Evolutionary conservation across 2,113 vertebrate species (phyloP).

Genomic region (Opisthocomus hoazin): DNA sequence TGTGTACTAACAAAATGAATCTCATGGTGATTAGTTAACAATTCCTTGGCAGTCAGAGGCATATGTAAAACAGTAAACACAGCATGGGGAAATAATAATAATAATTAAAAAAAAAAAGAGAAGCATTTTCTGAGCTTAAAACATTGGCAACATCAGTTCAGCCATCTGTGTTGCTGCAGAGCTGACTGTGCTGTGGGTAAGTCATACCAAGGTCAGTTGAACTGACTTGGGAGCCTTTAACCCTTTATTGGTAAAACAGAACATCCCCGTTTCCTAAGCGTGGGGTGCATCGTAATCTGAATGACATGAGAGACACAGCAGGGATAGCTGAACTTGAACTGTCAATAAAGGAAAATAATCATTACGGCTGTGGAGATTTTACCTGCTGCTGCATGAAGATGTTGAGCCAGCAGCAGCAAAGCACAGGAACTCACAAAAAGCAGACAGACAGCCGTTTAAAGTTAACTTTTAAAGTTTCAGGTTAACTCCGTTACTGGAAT

Average conservation of each 20-base stretch:
- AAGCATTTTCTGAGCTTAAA: constrained; percentile 49
- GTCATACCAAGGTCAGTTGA: constrained; percentile 57
- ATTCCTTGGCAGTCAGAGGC: constrained; percentile 73
- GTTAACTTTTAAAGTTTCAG: background rate
- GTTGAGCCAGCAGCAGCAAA: background rate
- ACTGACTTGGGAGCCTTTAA: constrained; percentile 10
- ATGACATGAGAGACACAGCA: background rate
- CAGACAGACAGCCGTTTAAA: background rate
- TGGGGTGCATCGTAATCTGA: accelerated
- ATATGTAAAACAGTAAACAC: constrained; percentile 63
- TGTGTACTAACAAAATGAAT: constrained; percentile 75
- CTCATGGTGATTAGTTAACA: constrained; percentile 76
- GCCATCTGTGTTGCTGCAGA: constrained; percentile 63
- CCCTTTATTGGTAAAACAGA: background rate
- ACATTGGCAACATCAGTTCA: constrained; percentile 54
- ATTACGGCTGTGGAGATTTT: background rate
- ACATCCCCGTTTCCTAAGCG: background rate
- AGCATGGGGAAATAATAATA: constrained; percentile 54
- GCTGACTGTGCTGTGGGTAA: constrained; percentile 54
- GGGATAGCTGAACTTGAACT: background rate
- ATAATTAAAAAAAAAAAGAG: background rate
- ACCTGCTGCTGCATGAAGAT: background rate
- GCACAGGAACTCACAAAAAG: background rate
- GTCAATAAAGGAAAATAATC: background rate
- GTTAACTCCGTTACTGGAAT: background rate